These are phyloP conservation scores for Sebastes paucispinis DNA, from an alignment of 2,797 vertebrate genomes.

Conservation along the genomic window DNA sequence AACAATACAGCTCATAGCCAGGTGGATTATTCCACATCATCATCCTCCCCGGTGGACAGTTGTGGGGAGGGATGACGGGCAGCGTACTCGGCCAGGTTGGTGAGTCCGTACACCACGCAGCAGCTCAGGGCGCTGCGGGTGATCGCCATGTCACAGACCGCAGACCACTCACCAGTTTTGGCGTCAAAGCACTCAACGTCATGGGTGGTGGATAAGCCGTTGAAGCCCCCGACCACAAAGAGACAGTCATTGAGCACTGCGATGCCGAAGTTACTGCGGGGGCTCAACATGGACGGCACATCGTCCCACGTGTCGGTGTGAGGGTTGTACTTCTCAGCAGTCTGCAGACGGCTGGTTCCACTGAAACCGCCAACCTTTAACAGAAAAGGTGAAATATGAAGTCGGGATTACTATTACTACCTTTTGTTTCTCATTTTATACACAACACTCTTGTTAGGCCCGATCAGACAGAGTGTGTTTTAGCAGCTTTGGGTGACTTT, in stretches of 20 bases:
- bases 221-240: constrained; percentile 56
- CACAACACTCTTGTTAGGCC: not conserved
- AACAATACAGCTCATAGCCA: not conserved
- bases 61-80: not conserved
- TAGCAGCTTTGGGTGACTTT: too few relatives aligned
- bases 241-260: constrained; percentile 75
- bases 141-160: constrained; percentile 76
- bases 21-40: not conserved
- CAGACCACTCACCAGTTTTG: constrained; percentile 74
- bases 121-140: constrained; percentile 86
- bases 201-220: constrained; percentile 73
- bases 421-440: not conserved
- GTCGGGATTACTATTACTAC: too few relatives aligned
- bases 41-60: not conserved
- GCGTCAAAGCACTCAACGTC: constrained; percentile 81
- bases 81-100: constrained; percentile 68
- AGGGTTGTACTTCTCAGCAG: constrained; percentile 82
- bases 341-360: constrained; percentile 77
- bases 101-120: constrained; percentile 81
- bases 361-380: constrained; percentile 87
- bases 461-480: too few relatives aligned
- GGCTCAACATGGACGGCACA: constrained; percentile 77
- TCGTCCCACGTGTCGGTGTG: constrained; percentile 73
- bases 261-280: constrained; percentile 89
- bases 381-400: not conserved